Base-by-base conservation (phyloP, 2,113 vertebrate species). In the Ammodytes marinus region DNA sequence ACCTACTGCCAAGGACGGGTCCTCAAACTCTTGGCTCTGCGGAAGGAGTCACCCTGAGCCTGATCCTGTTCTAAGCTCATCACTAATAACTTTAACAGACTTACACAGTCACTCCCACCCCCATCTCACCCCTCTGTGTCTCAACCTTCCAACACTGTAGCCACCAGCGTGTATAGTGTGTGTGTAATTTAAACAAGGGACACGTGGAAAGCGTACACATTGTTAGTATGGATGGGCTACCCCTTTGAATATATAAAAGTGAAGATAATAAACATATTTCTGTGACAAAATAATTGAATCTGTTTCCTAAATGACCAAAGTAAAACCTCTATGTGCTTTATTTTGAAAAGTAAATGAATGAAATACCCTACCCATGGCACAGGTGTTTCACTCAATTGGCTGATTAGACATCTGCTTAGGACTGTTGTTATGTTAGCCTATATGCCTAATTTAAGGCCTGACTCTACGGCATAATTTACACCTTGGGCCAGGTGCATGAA, bases 1-100 rank as follows among this genome's bases (percentile, higher is more conserved):
- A 47, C 81, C 66, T 69, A 54, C 61, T 69, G 14, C 45, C 87
- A 86, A 89, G 84, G 86, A 85, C 82, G 15, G 57, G 64, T 76
- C 76, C 73, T 58, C 7, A 66, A 27, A 69, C 64, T 53, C 17
- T 1, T 4, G 11, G 12, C 69, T 65, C 40, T 2, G 27, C 67
- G 61, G 40, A 65, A 19, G 74, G 39, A 68, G 55, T 69, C 78
- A 57, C 77, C 52, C 35, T 71, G 66, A 64, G 6, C 61, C 73
- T 8, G n/a, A 54, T 45, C 46, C 52, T 13, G 49, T 39, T 73
- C 67, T 2, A 13, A 77, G 2, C 42, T 50, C 1, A 50, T 57
- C 19, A 59, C 53, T 55, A 58, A 79, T 52, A 68, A 60, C 55
- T 45, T 37, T 27, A 43, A 45, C 40, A 55, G 8, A 12, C 27